A percentile compares a stretch with the other conserved stretches of the same genome.
phyloP scores from a whole-genome alignment of 2,113 vertebrate species.

The Labrus mixtus region DNA sequence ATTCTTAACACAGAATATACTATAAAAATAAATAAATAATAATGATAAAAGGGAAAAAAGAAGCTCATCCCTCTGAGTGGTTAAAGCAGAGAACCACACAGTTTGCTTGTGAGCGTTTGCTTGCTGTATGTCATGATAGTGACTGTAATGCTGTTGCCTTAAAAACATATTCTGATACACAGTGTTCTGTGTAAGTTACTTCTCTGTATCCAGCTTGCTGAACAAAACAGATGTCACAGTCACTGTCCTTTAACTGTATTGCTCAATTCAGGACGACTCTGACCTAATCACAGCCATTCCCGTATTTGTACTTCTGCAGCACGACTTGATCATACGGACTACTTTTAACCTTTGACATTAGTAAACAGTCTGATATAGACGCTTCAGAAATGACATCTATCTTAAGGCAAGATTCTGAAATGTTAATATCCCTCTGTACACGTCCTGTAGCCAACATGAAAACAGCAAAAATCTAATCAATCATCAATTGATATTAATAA shows the following conservation, averaged over 20 bases:
- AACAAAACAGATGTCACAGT: slow-evolving; percentile 3
- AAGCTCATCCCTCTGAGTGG: too few species aligned
- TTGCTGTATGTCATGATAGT: not conserved
- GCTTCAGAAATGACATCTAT: too few species aligned
- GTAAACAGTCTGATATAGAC: too few species aligned
- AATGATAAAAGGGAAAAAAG: too few species aligned
- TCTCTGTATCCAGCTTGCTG: not conserved
- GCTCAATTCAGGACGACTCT: slow-evolving; percentile 24
- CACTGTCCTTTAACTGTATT: slow-evolving; percentile 17
- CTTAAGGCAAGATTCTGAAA: too few species aligned
- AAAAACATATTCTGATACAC: too few species aligned
- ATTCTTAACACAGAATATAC: too few species aligned
- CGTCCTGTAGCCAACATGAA: too few species aligned
- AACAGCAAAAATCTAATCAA: too few species aligned
- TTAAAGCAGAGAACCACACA: not conserved
- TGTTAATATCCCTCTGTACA: too few species aligned
- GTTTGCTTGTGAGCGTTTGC: not conserved
- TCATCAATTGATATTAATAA: too few species aligned
- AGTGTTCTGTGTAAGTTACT: not conserved
- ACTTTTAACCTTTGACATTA: not conserved
- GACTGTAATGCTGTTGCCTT: not conserved
- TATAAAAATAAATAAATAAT: too few species aligned
- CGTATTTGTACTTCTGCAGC: not conserved
- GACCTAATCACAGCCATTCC: slow-evolving; percentile 6
- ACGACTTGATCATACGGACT: not conserved